A percentile compares a stretch with the other conserved stretches of the same genome.
These are phyloP conservation scores for Crocidura indochinensis DNA, from an alignment of 2,797 vertebrate genomes.

Conservation along the genomic window DNA sequence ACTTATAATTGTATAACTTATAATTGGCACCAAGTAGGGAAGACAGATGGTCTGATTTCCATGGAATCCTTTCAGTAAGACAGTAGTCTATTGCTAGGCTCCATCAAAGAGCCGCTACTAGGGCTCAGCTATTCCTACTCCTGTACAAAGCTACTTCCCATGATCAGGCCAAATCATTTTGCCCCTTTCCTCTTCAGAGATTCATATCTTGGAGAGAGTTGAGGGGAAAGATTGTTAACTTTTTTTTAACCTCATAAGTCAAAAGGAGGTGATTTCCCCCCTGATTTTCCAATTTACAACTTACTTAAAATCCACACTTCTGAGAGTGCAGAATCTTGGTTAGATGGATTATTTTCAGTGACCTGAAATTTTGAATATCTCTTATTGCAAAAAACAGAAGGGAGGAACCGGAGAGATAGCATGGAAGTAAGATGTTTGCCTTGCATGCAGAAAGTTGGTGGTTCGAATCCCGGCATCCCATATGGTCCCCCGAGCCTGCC, in stretches of 20 bases:
- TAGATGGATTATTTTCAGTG: background rate
- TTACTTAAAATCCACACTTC: background rate
- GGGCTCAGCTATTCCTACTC: background rate
- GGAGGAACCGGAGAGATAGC: too few relatives aligned
- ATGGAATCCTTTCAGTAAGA: background rate
- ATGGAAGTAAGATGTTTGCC: too few relatives aligned
- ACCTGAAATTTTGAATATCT: conserved; percentile 32
- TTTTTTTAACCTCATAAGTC: conserved; percentile 56
- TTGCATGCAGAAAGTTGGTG: too few relatives aligned
- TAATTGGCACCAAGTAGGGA: background rate
- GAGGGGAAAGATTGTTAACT: background rate
- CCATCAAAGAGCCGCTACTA: background rate
- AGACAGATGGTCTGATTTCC: background rate
- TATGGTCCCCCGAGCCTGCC: too few relatives aligned
- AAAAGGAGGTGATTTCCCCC: conserved; percentile 27
- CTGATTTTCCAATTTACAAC: background rate
- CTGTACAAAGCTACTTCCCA: conserved; percentile 6
- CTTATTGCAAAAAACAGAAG: conserved; percentile 30
- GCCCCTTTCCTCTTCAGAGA: background rate
- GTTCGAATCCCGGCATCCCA: too few relatives aligned
- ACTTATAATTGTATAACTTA: background rate
- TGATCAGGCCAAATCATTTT: background rate
- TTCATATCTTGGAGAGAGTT: background rate
- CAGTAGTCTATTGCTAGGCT: background rate
- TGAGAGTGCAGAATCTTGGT: conserved; percentile 43